phyloP scores from a whole-genome alignment of 2,888 invertebrate genomes.

The Eupelmus urozonus region DNA sequence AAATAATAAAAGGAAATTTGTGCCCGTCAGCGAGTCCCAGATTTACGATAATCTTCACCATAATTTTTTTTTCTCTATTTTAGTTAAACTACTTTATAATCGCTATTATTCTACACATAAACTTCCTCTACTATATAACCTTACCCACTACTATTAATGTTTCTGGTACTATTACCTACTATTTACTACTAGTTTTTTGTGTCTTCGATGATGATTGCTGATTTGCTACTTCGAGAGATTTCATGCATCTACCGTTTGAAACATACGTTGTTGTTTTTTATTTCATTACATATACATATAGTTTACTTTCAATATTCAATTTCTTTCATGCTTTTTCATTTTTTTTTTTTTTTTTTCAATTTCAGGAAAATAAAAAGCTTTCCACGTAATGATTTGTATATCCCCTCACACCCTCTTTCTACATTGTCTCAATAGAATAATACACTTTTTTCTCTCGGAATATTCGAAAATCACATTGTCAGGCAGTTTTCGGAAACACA shows the following conservation, averaged over 20 bases:
- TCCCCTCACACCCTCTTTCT: constrained; percentile 15
- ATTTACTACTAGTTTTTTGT: constrained; percentile 69
- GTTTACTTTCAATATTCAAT: constrained; percentile 55
- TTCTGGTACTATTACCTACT: constrained; percentile 65
- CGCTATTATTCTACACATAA: constrained; percentile 70
- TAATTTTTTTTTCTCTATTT: constrained; percentile 71
- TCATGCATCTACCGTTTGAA: constrained; percentile 56
- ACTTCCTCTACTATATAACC: constrained; percentile 66
- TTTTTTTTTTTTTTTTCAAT: constrained; percentile 49
- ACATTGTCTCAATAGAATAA: constrained; percentile 37
- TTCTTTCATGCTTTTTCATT: constrained; percentile 46
- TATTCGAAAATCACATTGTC: constrained; percentile 57
- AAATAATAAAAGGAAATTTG: background rate
- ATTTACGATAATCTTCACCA: constrained; percentile 70
- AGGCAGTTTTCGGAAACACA: constrained; percentile 46
- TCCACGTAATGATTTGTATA: constrained; percentile 50
- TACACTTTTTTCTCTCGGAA: constrained; percentile 57
- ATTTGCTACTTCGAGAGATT: constrained; percentile 64
- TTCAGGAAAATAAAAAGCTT: constrained; percentile 10
- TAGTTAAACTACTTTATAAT: constrained; percentile 73
- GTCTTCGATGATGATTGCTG: constrained; percentile 72
- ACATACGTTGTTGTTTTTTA: constrained; percentile 47
- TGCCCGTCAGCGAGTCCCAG: constrained; percentile 60
- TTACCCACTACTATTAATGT: constrained; percentile 64
- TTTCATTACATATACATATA: constrained; percentile 47